These are phyloP conservation scores for Sminthopsis crassicaudata DNA, from an alignment of 2,113 vertebrate species.

Conservation along the genomic window DNA sequence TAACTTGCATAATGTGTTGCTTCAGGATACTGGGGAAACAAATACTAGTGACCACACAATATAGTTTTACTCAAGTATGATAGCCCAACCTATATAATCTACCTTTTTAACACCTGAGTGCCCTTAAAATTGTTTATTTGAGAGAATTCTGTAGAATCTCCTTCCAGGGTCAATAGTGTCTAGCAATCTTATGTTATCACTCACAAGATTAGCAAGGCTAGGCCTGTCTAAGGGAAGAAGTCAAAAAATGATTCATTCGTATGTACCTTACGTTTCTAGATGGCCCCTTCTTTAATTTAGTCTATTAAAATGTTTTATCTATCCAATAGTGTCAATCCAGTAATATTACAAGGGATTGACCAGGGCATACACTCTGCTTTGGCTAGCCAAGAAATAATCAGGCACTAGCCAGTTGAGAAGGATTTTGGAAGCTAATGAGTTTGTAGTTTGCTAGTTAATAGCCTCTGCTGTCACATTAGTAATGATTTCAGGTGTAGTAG, in stretches of 20 bases:
- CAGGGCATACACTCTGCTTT: neutral
- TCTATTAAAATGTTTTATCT: neutral
- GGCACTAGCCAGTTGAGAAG: neutral
- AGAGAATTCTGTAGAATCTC: neutral
- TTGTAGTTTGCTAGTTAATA: neutral
- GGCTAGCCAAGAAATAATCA: neutral
- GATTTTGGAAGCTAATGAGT: neutral
- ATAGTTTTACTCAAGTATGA: neutral
- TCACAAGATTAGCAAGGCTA: neutral
- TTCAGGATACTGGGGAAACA: neutral
- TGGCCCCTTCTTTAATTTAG: neutral
- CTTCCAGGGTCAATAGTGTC: neutral
- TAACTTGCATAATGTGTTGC: neutral
- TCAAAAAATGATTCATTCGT: neutral
- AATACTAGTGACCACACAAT: neutral
- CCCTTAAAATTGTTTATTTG: neutral
- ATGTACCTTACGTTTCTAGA: neutral
- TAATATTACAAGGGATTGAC: neutral
- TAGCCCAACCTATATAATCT: neutral
- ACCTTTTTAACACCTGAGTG: neutral
- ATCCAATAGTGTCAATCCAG: neutral
- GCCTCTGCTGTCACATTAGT: no score
- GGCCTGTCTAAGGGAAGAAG: no score
- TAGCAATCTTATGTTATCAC: neutral
- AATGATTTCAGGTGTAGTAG: no score